Evolutionary conservation across 2,888 invertebrate species (phyloP).

Genomic region (Silvanus unidentatus): DNA sequence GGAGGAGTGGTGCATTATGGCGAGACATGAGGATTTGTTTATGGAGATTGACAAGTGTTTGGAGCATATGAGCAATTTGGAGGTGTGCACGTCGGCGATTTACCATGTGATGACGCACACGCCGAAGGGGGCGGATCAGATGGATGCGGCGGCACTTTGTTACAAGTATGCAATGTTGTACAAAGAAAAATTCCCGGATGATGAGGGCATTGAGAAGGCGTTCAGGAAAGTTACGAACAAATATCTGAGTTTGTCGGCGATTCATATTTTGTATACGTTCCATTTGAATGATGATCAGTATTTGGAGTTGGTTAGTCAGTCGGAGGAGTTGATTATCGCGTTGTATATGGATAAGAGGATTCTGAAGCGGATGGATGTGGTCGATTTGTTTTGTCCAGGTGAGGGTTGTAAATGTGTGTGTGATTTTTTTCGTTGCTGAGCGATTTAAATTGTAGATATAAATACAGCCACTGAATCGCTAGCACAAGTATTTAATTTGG

Average conservation of each 20-base stretch:
- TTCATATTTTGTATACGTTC: slow-evolving; percentile 47
- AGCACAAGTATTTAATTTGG: slow-evolving; percentile 42
- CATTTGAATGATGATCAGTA: slow-evolving; percentile 46
- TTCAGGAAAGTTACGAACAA: slow-evolving; percentile 40
- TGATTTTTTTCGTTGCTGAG: too few species aligned
- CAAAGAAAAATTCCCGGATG: slow-evolving; percentile 24
- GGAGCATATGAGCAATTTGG: slow-evolving; percentile 37
- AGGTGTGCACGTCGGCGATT: slow-evolving; percentile 39
- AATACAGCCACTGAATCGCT: slow-evolving; percentile 48
- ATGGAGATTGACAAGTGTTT: slow-evolving; percentile 43
- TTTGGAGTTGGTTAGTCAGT: slow-evolving; percentile 41
- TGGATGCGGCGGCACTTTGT: slow-evolving; percentile 47
- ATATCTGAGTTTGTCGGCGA: slow-evolving; percentile 45
- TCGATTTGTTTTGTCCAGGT: slow-evolving; percentile 35
- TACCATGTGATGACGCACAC: slow-evolving; percentile 35
- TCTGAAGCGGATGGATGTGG: slow-evolving; percentile 34
- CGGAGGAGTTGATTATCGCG: slow-evolving; percentile 44
- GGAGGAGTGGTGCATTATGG: slow-evolving; percentile 35
- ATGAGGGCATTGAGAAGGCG: slow-evolving; percentile 26
- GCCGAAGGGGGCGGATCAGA: slow-evolving; percentile 49
- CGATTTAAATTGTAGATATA: slow-evolving; percentile 44
- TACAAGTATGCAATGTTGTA: slow-evolving; percentile 45
- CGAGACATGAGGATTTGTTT: slow-evolving; percentile 38
- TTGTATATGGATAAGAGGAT: slow-evolving; percentile 50
- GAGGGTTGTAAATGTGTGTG: too few species aligned